Conservation (phyloP, 2,888 invertebrate genomes). For the Noctua pronuba region DNA sequence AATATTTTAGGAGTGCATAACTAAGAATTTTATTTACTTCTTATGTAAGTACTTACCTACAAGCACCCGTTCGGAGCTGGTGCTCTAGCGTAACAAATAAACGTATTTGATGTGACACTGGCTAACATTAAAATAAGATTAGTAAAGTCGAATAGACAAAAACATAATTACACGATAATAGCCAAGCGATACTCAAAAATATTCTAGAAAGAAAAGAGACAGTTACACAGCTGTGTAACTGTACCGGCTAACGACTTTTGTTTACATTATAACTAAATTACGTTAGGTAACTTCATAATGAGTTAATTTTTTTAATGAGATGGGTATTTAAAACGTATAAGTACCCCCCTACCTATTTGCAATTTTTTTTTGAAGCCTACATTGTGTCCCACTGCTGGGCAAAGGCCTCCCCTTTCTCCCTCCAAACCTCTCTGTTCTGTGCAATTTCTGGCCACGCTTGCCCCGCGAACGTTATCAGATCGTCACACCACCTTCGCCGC, state of each 20-base stretch:
- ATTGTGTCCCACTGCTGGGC: too few relatives aligned
- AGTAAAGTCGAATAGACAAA: not conserved
- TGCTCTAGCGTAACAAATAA: too few relatives aligned
- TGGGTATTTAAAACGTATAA: not conserved
- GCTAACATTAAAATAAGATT: not conserved
- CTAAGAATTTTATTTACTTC: not conserved
- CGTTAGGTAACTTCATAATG: not conserved
- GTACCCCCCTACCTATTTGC: not conserved
- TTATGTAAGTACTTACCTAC: too few relatives aligned
- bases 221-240: not conserved
- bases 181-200: not conserved
- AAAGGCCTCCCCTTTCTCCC: too few relatives aligned
- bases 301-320: not conserved
- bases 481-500: too few relatives aligned
- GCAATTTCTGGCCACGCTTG: too few relatives aligned
- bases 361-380: too few relatives aligned
- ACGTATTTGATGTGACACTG: not conserved
- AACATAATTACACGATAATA: not conserved
- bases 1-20: not conserved
- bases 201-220: not conserved
- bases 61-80: too few relatives aligned
- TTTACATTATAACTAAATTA: not conserved
- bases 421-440: too few relatives aligned
- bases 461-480: too few relatives aligned
- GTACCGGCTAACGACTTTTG: not conserved